Base-by-base conservation (phyloP, 2,113 vertebrate genomes). In the Oncorhynchus keta region DNA sequence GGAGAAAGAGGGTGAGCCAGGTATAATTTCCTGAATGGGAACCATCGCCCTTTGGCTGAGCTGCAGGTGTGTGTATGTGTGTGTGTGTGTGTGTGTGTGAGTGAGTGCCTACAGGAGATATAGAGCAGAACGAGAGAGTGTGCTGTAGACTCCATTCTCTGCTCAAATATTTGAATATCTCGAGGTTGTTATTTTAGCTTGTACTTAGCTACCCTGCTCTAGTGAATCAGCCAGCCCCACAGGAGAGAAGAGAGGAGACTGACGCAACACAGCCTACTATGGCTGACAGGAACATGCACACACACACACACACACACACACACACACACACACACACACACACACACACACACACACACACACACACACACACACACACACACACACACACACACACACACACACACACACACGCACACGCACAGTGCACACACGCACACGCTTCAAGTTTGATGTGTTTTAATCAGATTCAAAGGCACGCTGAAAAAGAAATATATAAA, bases 151-250 rank as follows among this genome's bases (percentile, higher is more conserved):
- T 67, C 71, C 11, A 70, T 74, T 83, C 79, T 78, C 84, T 68
- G 59, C 77, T 72, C 76, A 74, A 79, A 88, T 62, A 62, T 90
- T 90, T 85, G 89, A 84, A 88, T 92, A 88, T 89, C 68, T 85
- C 45, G 67, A 81, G 78, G 83, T 81, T 91, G 92, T 92, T 93
- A 81, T 92, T 93, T 92, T 86, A 90, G 86, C 86, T 81, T 74
- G 79, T 77, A 85, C 87, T 72, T 75, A 84, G 84, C 83, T 88
- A 57, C 51, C 74, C 75, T 84, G 71, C 78, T 76, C 74, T 69
- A 72, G 30, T 26, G 67, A 77, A 55, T 55, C 14, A 55, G 14
- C 51, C 51, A 55, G 12, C 51, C 51, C 51, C 14, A 55, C 12
- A 51, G 35, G 8, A 39, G 9, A 12, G 49, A 14, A 51, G 49